A percentile compares a stretch with the other conserved stretches of the same genome.
Evolutionary conservation across 23 tunicate species (phyloP).

Genomic region (Botrylloides violaceus): DNA sequence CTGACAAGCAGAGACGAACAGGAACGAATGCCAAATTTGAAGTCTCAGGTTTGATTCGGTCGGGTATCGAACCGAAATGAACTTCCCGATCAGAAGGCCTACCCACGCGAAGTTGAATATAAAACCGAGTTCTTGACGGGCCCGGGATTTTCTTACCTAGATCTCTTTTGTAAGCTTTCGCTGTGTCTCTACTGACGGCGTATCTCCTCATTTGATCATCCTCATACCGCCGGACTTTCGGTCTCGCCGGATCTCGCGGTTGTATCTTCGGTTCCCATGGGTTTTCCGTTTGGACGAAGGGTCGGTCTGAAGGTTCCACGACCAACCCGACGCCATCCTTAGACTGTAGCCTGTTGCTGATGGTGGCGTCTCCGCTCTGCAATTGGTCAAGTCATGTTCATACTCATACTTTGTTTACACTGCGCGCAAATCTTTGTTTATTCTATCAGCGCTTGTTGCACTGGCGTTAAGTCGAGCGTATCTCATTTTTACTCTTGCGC

Average conservation of each 20-base stretch:
- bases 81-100: too few species aligned
- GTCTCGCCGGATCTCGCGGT: conserved; percentile 4
- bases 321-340: conserved; percentile 79
- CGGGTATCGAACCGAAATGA: background rate
- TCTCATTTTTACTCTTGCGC: too few species aligned
- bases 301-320: conserved; percentile 16
- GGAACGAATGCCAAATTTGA: background rate
- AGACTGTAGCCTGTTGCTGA: conserved; percentile 32
- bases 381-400: too few species aligned
- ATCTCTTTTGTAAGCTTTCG: conserved; percentile 56
- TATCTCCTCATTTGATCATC: conserved; percentile 93
- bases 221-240: conserved; percentile 51
- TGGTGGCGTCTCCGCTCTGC: conserved; percentile 10
- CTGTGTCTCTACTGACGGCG: conserved; percentile 56
- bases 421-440: too few species aligned
- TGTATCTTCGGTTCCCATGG: background rate
- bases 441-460: too few species aligned
- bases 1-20: background rate
- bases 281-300: background rate
- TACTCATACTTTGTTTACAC: too few species aligned
- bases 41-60: too few species aligned
- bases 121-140: too few species aligned
- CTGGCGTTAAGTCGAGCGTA: too few species aligned
- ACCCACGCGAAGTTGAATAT: too few species aligned
- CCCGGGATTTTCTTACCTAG: too few species aligned